A percentile compares a stretch with the other conserved stretches of the same genome.
These are phyloP conservation scores for Coenobita brevimanus DNA, from an alignment of 1,140 invertebrate species.

Conservation along the genomic window DNA sequence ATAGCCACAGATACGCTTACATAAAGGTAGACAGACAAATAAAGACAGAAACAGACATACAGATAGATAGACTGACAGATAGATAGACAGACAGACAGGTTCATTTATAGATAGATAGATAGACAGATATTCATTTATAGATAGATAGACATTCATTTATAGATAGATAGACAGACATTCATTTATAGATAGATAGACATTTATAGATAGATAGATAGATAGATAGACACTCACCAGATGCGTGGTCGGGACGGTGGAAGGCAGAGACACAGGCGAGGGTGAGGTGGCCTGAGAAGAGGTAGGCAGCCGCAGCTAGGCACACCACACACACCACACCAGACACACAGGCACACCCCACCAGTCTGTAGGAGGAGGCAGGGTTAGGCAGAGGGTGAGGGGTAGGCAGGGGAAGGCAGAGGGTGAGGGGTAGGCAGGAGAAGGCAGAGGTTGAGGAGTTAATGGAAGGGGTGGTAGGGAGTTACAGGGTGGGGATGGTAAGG, in stretches of 20 bases:
- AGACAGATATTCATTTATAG: not conserved
- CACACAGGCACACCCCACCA: slow-evolving; percentile 51
- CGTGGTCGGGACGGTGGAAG: slow-evolving; percentile 48
- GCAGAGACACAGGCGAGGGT: slow-evolving; percentile 39
- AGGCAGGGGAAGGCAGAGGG: not conserved
- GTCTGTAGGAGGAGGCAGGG: no score
- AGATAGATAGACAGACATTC: slow-evolving; percentile 9
- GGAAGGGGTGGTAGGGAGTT: no score
- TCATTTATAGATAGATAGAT: not conserved
- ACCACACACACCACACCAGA: slow-evolving; percentile 40
- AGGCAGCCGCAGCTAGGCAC: slow-evolving; percentile 34
- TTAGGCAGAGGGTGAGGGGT: no score
- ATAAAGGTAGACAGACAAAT: not conserved
- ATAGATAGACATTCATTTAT: slow-evolving; percentile 11
- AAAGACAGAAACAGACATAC: not conserved
- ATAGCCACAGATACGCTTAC: not conserved
- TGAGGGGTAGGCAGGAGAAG: not conserved
- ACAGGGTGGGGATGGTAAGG: no score
- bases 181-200: slow-evolving; percentile 15
- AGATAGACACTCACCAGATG: slow-evolving; percentile 34
- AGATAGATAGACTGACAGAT: not conserved
- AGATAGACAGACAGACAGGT: slow-evolving; percentile 6
- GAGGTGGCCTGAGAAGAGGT: slow-evolving; percentile 48
- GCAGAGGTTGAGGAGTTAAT: no score
- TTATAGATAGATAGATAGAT: slow-evolving; percentile 13